A percentile compares a stretch with the other conserved stretches of the same genome.
These are phyloP conservation scores for Nomada fabriciana DNA, from an alignment of 2,888 invertebrate genomes.

Conservation along the genomic window DNA sequence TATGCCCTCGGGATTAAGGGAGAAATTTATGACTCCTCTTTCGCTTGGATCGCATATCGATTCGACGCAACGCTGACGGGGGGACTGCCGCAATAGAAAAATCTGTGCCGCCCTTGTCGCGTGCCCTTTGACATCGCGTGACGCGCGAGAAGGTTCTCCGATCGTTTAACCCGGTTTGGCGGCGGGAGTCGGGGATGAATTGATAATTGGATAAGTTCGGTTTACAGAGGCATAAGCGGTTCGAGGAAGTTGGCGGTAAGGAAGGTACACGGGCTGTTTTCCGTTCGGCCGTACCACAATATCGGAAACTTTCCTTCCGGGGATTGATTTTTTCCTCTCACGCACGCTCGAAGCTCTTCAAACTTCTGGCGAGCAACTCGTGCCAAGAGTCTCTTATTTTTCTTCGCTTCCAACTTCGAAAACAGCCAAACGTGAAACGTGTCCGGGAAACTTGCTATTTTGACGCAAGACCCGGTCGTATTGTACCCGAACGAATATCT, in stretches of 20 bases:
- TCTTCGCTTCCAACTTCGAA: constrained; percentile 36
- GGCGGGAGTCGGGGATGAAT: neutral
- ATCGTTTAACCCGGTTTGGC: too few species aligned
- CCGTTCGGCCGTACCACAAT: constrained; percentile 4
- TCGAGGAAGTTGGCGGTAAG: neutral
- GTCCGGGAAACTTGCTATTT: constrained; percentile 28
- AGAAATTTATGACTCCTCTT: constrained; percentile 73
- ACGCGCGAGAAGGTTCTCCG: too few species aligned
- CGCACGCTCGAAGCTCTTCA: constrained; percentile 43
- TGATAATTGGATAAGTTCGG: neutral
- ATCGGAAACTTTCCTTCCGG: constrained; percentile 17
- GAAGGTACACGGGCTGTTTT: constrained; percentile 7
- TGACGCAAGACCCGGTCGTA: neutral
- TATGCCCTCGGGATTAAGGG: constrained; percentile 70
- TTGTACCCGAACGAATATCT: neutral
- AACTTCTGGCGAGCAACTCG: constrained; percentile 46
- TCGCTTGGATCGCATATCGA: constrained; percentile 68
- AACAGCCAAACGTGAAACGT: constrained; percentile 48
- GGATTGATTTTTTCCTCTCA: constrained; percentile 53
- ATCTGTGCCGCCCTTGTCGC: neutral
- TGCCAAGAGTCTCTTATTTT: constrained; percentile 50
- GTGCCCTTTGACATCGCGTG: neutral
- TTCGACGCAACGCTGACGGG: constrained; percentile 48
- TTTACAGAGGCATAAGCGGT: neutral
- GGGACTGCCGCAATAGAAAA: constrained; percentile 9